Percentiles rank a stretch among this genome's conserved stretches.
Conservation (phyloP, 2,113 vertebrate genomes). For the Condylura cristata region DNA sequence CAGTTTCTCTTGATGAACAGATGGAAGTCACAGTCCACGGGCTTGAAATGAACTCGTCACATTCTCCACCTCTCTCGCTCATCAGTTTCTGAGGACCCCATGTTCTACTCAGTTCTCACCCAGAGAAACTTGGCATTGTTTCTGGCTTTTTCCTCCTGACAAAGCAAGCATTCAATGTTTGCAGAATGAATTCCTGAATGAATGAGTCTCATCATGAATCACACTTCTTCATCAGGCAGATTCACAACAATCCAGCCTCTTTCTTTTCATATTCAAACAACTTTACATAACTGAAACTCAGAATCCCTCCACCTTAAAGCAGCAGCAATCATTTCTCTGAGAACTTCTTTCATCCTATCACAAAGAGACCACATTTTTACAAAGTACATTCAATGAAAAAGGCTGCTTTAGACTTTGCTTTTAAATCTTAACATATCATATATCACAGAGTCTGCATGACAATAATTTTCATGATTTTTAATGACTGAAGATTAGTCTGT, state of each 20-base stretch:
- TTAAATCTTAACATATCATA: conserved; percentile 18
- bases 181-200: conserved; percentile 54
- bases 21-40: not conserved
- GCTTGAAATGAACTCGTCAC: not conserved
- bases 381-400: not conserved
- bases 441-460: not conserved
- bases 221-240: conserved; percentile 60
- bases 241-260: conserved; percentile 63
- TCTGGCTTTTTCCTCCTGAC: conserved; percentile 18
- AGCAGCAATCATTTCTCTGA: conserved; percentile 24
- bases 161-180: conserved; percentile 63
- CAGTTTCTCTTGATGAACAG: not conserved
- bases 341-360: conserved; percentile 13
- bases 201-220: conserved; percentile 67
- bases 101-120: not conserved
- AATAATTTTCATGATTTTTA: conserved; percentile 48
- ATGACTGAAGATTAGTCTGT: not conserved
- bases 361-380: conserved; percentile 37
- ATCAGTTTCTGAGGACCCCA: not conserved
- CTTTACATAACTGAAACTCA: conserved; percentile 50
- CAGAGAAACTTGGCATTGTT: conserved; percentile 30
- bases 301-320: conserved; percentile 64
- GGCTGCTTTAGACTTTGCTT: conserved; percentile 43
- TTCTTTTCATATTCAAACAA: conserved; percentile 67
- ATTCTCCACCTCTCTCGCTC: not conserved